A percentile compares a stretch with the other conserved stretches of the same genome.
These are phyloP conservation scores for Unio pictorum DNA, from an alignment of 2,888 invertebrate genomes.

Conservation along the genomic window DNA sequence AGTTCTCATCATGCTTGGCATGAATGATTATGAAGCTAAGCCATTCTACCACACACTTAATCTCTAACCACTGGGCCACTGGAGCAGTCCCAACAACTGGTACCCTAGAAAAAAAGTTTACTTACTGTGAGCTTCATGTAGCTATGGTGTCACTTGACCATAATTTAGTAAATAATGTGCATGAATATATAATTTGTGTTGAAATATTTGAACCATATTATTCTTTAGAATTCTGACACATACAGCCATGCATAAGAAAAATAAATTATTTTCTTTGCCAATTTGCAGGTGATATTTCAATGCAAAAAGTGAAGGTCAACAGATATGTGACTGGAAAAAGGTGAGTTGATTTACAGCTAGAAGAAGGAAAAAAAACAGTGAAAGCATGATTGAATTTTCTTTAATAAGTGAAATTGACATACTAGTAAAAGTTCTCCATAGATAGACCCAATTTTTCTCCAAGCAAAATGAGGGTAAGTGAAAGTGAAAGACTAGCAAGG, in stretches of 20 bases:
- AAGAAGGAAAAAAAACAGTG: neutral
- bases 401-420: neutral
- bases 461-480: too few relatives aligned
- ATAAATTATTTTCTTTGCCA: neutral
- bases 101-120: neutral
- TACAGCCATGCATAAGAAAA: neutral
- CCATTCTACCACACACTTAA: too few relatives aligned
- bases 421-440: neutral
- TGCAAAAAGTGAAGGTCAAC: slow-evolving; percentile 99
- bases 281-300: slow-evolving; percentile 89
- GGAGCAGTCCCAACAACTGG: too few relatives aligned
- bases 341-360: slow-evolving; percentile 38
- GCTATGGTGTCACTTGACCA: neutral
- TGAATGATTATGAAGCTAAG: too few relatives aligned
- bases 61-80: too few relatives aligned
- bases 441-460: neutral
- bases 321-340: slow-evolving; percentile 97
- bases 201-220: neutral
- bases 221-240: neutral
- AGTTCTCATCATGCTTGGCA: too few relatives aligned
- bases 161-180: neutral
- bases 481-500: too few relatives aligned
- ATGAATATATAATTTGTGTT: too few relatives aligned
- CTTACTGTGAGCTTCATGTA: neutral
- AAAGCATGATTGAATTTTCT: neutral